Evolutionary conservation across 2,797 vertebrate species (phyloP).

Genomic region (Leptatherina wallacei): DNA sequence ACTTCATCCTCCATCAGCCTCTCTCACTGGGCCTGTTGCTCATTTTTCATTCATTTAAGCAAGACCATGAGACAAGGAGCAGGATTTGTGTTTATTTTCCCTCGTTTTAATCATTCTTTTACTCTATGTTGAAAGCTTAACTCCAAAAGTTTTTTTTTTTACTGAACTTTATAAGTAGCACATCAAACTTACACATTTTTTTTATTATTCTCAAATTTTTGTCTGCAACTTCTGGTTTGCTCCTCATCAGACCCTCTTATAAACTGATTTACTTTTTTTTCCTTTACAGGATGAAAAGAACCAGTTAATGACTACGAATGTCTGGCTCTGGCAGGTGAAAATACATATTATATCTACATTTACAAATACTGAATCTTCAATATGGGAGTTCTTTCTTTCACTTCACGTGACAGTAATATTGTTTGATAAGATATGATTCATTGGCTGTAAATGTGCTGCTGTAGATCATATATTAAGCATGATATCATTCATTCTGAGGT

Average conservation of each 20-base stretch:
- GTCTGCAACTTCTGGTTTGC: slow-evolving; percentile 27
- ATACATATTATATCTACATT: not conserved
- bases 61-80: not conserved
- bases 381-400: not conserved
- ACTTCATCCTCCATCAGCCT: not conserved
- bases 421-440: not conserved
- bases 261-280: slow-evolving; percentile 14
- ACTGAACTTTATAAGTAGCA: slow-evolving; percentile 8
- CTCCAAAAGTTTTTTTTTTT: not conserved
- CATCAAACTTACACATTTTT: slow-evolving; percentile 12
- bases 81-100: not conserved
- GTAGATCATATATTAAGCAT: not conserved
- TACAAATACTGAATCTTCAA: not conserved
- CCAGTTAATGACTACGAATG: slow-evolving; percentile 88
- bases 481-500: not conserved
- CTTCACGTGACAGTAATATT: not conserved
- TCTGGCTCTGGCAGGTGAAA: slow-evolving; percentile 87
- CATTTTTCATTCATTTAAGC: not conserved
- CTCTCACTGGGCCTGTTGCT: not conserved
- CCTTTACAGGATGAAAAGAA: slow-evolving; percentile 86
- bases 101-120: not conserved
- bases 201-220: slow-evolving; percentile 26
- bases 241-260: slow-evolving; percentile 48
- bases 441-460: not conserved
- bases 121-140: slow-evolving; percentile 25